phyloP scores from a whole-genome alignment of 2,888 invertebrate genomes.

The Mesochorus sp. region DNA sequence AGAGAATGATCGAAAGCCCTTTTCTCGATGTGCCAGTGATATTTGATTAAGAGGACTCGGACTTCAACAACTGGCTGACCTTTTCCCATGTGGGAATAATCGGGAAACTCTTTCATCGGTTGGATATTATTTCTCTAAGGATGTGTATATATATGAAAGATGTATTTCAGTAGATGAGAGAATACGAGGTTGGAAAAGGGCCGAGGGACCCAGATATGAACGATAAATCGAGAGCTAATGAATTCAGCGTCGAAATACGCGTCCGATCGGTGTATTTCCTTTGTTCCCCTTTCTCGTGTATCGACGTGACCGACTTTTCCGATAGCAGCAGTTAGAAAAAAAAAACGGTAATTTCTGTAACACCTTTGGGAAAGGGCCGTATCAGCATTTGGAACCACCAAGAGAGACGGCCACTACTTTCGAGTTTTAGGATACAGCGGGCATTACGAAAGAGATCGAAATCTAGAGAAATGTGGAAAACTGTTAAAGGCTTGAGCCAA shows the following conservation, averaged over 20 bases:
- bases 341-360: conserved; percentile 9
- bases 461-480: background rate
- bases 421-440: no score
- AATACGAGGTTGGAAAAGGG: conserved; percentile 20
- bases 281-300: conserved; percentile 65
- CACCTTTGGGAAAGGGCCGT: conserved; percentile 13
- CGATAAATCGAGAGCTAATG: conserved; percentile 75
- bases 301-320: conserved; percentile 76
- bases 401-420: no score
- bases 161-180: conserved; percentile 4
- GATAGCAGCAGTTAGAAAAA: conserved; percentile 28
- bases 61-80: background rate
- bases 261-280: conserved; percentile 64
- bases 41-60: background rate
- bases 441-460: background rate
- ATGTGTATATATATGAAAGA: conserved; percentile 2
- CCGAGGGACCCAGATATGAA: conserved; percentile 41
- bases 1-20: no score
- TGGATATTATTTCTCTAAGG: background rate
- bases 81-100: conserved; percentile 1
- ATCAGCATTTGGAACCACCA: no score
- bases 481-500: background rate
- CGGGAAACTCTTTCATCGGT: background rate
- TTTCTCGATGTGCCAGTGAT: background rate
- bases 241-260: conserved; percentile 73